phyloP scores from a whole-genome alignment of 2,888 invertebrate species.

The Amblyteles armatorius region DNA sequence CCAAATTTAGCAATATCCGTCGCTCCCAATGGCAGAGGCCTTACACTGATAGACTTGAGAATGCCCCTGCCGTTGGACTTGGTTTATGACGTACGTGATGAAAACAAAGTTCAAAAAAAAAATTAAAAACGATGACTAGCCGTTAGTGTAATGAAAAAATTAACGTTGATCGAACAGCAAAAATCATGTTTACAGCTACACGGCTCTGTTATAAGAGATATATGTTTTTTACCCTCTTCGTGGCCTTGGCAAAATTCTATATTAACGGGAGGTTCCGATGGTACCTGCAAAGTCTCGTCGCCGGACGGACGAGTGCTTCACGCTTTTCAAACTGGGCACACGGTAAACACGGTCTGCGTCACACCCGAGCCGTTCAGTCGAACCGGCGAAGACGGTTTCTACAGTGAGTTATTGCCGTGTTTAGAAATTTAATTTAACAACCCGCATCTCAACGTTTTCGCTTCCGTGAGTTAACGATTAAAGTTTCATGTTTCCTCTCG shows the following conservation, averaged over 20 bases:
- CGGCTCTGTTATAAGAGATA: constrained; percentile 83
- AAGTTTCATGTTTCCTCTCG: too few species aligned
- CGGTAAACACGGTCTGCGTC: constrained; percentile 83
- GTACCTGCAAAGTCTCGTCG: constrained; percentile 84
- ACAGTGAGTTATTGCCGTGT: constrained; percentile 77
- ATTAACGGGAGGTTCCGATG: constrained; percentile 83
- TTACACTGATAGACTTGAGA: constrained; percentile 85
- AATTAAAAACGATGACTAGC: not conserved
- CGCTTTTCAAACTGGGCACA: constrained; percentile 83
- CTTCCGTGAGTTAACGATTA: too few species aligned
- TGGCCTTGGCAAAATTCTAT: constrained; percentile 85
- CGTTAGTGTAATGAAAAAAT: not conserved
- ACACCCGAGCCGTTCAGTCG: constrained; percentile 84
- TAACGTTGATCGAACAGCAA: constrained; percentile 7
- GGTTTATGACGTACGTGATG: constrained; percentile 84
- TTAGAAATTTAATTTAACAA: not conserved
- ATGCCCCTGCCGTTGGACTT: constrained; percentile 85
- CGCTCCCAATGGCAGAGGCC: constrained; percentile 85
- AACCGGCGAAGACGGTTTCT: constrained; percentile 83
- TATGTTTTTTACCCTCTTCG: constrained; percentile 84
- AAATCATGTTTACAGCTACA: constrained; percentile 80
- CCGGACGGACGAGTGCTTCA: constrained; percentile 84
- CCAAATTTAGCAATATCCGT: constrained; percentile 85
- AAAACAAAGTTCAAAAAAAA: not conserved
- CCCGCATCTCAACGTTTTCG: not conserved